These are phyloP conservation scores for Ophthalmolycus amberensis DNA, from an alignment of 2,113 vertebrate genomes.

Conservation along the genomic window DNA sequence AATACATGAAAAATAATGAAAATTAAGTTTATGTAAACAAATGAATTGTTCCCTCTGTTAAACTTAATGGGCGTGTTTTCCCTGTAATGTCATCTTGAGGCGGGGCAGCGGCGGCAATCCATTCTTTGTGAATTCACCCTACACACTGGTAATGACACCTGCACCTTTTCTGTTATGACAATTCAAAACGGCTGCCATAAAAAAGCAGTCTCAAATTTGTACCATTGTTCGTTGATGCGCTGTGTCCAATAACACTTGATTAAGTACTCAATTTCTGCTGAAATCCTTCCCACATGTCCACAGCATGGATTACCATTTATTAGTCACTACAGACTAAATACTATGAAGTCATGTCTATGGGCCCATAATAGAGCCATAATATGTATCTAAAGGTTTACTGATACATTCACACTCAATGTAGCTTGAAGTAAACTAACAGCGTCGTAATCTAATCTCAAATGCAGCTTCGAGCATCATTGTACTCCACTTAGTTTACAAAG, in stretches of 20 bases:
- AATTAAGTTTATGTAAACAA: not conserved
- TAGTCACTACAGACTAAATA: not conserved
- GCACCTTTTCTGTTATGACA: not conserved
- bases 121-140: not conserved
- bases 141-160: not conserved
- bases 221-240: not conserved
- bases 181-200: not conserved
- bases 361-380: not conserved
- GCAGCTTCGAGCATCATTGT: not conserved
- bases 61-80: not conserved
- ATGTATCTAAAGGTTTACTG: not conserved
- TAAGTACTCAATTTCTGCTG: not conserved
- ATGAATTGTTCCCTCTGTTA: not conserved
- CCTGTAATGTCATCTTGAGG: not conserved
- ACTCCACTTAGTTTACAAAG: conserved; percentile 1
- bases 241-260: not conserved
- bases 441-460: not conserved
- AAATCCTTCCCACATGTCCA: too few relatives aligned
- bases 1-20: not conserved
- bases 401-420: not conserved
- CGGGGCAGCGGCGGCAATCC: too few relatives aligned
- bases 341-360: not conserved
- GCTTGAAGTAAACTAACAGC: not conserved
- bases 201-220: not conserved
- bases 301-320: not conserved